phyloP scores from a whole-genome alignment of 2,113 vertebrate species.

The Megaceryle torquata region DNA sequence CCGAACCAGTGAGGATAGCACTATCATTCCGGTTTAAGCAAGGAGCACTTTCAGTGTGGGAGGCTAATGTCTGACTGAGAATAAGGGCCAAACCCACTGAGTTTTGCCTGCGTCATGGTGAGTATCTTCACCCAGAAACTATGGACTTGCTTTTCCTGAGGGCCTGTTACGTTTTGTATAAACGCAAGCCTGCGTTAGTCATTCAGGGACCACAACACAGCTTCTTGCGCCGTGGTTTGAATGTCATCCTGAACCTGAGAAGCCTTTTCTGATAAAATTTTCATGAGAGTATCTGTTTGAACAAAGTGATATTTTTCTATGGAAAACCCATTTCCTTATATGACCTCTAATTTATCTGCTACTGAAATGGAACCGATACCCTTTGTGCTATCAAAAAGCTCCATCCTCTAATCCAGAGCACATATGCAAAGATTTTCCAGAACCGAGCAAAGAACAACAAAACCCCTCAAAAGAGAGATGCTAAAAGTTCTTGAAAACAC shows the following conservation, averaged over 20 bases:
- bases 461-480: not conserved
- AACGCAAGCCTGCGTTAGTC: not conserved
- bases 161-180: not conserved
- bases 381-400: not conserved
- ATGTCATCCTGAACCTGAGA: not conserved
- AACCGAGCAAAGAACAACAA: not conserved
- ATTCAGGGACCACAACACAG: not conserved
- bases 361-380: not conserved
- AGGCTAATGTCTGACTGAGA: not conserved
- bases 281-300: not conserved
- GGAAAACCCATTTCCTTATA: not conserved
- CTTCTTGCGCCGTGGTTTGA: not conserved
- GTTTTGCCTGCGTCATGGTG: not conserved
- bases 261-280: not conserved
- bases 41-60: not conserved
- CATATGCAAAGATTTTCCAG: not conserved
- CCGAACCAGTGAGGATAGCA: rapidly evolving
- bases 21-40: not conserved
- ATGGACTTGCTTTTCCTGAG: not conserved
- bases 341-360: not conserved
- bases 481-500: not conserved
- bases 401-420: not conserved
- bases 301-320: not conserved
- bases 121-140: not conserved
- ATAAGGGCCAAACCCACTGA: not conserved